Evolutionary conservation across 2,888 invertebrate genomes (phyloP), one percentile per base, ranked within the genome.

Genomic region (Cephus pulcher): DNA sequence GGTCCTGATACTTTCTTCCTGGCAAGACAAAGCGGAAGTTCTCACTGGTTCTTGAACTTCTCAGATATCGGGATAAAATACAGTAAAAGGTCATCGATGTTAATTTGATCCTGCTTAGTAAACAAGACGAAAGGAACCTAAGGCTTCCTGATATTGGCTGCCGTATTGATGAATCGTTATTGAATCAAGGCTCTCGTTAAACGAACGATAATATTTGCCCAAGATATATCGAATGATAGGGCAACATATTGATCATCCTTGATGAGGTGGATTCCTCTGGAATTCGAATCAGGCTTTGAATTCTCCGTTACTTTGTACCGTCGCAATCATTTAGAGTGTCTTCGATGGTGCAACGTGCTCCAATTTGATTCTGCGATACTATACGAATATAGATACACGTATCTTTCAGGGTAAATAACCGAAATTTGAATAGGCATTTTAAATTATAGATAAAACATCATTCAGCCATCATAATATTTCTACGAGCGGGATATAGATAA

Each of bases 191-290:
- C 71, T 71, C 33, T 71, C 71, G 71, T 34, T 34, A 34, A 71
- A 71, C 71, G 71, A 71, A 71, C 15, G 71, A 71, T 71, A 71
- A 71, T 71, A 71, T 71, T 71, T 71, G 71, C 71, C 33, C 12
- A 12, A 34, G 71, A 71, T 71, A 71, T 56, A 56, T 56, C 56
- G 56, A 23, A 56, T 23, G 56, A 56, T 56, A 9, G 23, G 9
- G 23, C 56, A 56, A 23, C 56, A 56, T 56, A 56, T 56, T 56
- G 56, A 23, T 23, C 56, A 56, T 56, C 56, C 56, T 23, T 56
- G 23, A 56, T 56, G 56, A 56, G 56, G 9, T 56, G 23, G 56
- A 23, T 56, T 56, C 23, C 9, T 2, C 23, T 23, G 23, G 56
- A 56, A 56, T 56, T 56, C 56, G 56, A 6, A 56, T 56, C 56